These are phyloP conservation scores for Diglossa cyanea DNA, from an alignment of 2,797 vertebrate species.

Conservation along the genomic window DNA sequence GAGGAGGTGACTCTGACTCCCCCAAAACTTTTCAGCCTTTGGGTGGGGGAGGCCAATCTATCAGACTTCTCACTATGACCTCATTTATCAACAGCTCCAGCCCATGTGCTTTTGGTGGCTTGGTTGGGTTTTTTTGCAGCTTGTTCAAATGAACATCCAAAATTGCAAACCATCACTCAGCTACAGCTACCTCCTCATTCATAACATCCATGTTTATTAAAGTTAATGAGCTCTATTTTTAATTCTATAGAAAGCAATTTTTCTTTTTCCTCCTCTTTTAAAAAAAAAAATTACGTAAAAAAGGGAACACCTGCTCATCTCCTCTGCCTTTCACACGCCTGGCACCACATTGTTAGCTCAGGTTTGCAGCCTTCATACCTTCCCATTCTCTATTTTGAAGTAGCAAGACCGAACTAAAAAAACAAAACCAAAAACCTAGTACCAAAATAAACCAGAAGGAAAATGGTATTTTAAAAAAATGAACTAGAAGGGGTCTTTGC, in stretches of 20 bases:
- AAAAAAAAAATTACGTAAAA: not conserved
- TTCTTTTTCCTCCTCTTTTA: fast-evolving
- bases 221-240: slow-evolving; percentile 19
- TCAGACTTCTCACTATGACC: not conserved
- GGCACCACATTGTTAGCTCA: not conserved
- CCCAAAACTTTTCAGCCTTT: not conserved
- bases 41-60: not conserved
- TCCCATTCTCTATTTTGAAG: not conserved
- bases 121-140: not conserved
- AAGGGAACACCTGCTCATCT: slow-evolving; percentile 29
- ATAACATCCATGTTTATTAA: not conserved
- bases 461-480: not conserved
- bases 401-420: not conserved
- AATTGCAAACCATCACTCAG: not conserved
- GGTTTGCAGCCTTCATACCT: not conserved
- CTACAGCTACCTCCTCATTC: not conserved
- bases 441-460: not conserved
- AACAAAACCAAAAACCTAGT: too few relatives aligned
- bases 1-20: not conserved
- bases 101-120: not conserved
- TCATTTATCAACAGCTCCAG: not conserved
- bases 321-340: not conserved
- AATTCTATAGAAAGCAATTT: not conserved
- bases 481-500: not conserved
- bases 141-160: not conserved